These are phyloP conservation scores for Apaloderma vittatum DNA, from an alignment of 2,113 vertebrate species.

Conservation along the genomic window DNA sequence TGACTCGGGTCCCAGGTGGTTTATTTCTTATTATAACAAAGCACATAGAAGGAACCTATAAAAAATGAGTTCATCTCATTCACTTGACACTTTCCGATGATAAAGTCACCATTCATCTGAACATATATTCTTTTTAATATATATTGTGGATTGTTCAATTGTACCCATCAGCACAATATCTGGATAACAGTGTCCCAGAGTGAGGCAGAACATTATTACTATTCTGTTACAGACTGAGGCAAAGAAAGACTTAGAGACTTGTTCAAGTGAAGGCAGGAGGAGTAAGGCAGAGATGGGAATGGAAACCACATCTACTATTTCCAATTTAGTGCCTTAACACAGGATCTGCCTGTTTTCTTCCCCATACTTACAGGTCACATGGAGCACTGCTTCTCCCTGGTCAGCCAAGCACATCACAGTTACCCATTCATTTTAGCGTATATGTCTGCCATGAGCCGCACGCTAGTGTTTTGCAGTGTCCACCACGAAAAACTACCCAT, in stretches of 20 bases:
- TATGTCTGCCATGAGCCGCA: rapidly evolving
- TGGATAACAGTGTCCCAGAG: not conserved
- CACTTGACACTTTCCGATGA: slow-evolving; percentile 27
- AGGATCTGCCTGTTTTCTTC: not conserved
- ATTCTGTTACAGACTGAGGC: not conserved
- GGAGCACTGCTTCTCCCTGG: not conserved
- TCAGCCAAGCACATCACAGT: not conserved
- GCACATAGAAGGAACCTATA: not conserved
- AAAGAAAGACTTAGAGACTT: not conserved
- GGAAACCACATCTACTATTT: not conserved
- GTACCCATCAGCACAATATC: not conserved
- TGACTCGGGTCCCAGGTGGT: slow-evolving; percentile 25
- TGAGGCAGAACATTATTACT: not conserved
- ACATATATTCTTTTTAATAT: slow-evolving; percentile 33
- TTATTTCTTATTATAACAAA: slow-evolving; percentile 20
- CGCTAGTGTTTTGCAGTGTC: not conserved
- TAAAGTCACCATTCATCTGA: slow-evolving; percentile 1
- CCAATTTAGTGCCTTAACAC: not conserved
- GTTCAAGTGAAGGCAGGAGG: not conserved
- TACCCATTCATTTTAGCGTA: not conserved
- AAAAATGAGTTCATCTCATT: not conserved
- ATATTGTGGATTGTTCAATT: not conserved
- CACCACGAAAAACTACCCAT: not conserved
- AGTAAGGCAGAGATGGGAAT: not conserved
- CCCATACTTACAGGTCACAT: not conserved